Conservation (phyloP, 1,140 invertebrate genomes). For the Leptinotarsa defecta region DNA sequence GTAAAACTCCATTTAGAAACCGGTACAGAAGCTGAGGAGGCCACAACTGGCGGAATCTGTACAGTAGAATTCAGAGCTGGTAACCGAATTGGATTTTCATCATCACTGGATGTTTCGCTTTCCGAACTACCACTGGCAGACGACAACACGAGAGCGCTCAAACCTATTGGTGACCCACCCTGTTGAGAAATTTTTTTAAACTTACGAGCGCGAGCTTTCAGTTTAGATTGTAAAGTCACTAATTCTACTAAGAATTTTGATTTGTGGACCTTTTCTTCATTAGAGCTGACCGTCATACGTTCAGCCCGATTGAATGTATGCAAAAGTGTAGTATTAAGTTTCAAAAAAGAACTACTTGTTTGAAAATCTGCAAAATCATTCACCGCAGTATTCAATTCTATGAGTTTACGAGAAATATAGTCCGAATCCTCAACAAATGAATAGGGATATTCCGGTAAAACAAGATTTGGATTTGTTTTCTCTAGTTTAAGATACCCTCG, state of each 20-base stretch:
- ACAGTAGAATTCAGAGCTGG: neutral
- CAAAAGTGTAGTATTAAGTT: neutral
- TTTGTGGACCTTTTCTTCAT: neutral
- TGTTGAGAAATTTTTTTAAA: neutral
- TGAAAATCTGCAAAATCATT: neutral
- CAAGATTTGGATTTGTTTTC: neutral
- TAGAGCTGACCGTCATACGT: neutral
- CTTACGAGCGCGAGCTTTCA: neutral
- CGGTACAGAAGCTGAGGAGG: neutral
- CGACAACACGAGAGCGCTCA: neutral
- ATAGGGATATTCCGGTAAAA: neutral
- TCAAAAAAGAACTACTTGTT: conserved; percentile 9
- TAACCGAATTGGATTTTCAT: neutral
- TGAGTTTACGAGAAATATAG: neutral
- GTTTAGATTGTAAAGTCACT: neutral
- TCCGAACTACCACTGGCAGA: neutral
- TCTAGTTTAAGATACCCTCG: conserved; percentile 4
- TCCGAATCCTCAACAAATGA: neutral
- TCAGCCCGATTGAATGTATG: neutral
- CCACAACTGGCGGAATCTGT: neutral
- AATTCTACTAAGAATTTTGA: neutral
- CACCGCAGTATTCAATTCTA: neutral
- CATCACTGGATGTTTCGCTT: neutral
- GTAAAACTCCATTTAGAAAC: neutral
- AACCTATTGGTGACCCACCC: neutral